Conservation (phyloP, 1,140 invertebrate species). For the Paraescarpia echinospica region DNA sequence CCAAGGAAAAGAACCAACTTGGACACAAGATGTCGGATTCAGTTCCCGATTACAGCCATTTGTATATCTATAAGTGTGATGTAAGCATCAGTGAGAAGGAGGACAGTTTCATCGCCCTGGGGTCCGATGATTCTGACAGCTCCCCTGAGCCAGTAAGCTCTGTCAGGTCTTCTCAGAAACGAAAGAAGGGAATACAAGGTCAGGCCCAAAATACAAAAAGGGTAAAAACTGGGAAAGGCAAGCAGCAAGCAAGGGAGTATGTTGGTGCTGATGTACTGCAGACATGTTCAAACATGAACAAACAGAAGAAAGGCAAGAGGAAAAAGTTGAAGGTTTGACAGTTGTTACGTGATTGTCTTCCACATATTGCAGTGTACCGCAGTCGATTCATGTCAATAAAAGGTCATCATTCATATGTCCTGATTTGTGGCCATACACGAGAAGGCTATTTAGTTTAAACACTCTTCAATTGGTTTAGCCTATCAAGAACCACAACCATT, state of each 20-base stretch:
- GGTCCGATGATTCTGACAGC: not conserved
- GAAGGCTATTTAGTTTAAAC: no score
- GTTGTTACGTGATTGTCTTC: not conserved
- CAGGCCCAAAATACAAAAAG: not conserved
- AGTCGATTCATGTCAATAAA: not conserved
- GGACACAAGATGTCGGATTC: not conserved
- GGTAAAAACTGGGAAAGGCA: not conserved
- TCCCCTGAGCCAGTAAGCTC: not conserved
- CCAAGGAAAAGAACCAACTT: not conserved
- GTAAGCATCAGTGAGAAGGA: not conserved
- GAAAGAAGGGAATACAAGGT: not conserved
- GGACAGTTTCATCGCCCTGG: not conserved
- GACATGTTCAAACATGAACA: not conserved
- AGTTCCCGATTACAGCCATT: not conserved
- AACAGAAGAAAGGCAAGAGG: not conserved
- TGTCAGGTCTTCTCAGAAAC: not conserved
- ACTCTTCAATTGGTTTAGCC: no score
- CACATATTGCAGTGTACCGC: not conserved
- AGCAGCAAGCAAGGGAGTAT: not conserved
- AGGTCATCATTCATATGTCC: not conserved
- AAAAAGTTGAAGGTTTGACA: not conserved
- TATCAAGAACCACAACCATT: no score
- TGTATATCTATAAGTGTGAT: not conserved
- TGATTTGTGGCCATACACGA: no score
- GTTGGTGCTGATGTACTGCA: not conserved